phyloP scores from a whole-genome alignment of 2,888 invertebrate species.

The Pristionchus japonicus region DNA sequence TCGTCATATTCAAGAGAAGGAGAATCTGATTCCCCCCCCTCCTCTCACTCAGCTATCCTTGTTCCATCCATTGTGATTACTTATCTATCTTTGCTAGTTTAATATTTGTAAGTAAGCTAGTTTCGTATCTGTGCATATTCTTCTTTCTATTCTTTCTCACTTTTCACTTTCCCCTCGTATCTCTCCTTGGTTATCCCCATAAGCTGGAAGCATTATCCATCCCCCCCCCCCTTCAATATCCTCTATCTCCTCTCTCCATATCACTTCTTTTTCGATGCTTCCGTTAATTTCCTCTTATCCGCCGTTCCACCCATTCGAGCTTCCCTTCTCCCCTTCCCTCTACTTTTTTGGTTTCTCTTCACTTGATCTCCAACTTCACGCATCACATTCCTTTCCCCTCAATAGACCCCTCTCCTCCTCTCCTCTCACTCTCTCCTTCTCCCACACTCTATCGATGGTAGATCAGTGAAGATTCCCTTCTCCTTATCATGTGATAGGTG shows the following conservation, averaged over 20 bases:
- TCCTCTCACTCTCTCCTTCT: neutral
- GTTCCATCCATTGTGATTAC: neutral
- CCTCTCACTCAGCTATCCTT: neutral
- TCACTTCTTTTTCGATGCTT: neutral
- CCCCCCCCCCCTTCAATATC: neutral
- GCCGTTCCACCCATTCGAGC: neutral
- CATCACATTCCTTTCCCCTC: neutral
- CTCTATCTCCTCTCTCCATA: neutral
- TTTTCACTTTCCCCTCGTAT: neutral
- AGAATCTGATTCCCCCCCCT: neutral
- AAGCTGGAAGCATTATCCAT: neutral
- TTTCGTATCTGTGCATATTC: constrained; percentile 13
- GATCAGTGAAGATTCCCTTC: neutral
- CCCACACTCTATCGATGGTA: neutral
- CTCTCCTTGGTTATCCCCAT: neutral
- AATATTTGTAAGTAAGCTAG: neutral
- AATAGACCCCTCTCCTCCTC: neutral
- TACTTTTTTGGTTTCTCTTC: neutral
- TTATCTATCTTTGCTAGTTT: no score
- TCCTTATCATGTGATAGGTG: neutral
- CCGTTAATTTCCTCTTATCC: neutral
- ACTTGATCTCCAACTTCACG: no score
- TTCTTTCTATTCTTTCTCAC: neutral
- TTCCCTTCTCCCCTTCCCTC: neutral
- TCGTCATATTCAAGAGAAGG: constrained; percentile 30